A percentile compares a stretch with the other conserved stretches of the same genome.
These are phyloP conservation scores for Cranoglanis bouderius DNA, from an alignment of 2,113 vertebrate genomes.

Conservation along the genomic window DNA sequence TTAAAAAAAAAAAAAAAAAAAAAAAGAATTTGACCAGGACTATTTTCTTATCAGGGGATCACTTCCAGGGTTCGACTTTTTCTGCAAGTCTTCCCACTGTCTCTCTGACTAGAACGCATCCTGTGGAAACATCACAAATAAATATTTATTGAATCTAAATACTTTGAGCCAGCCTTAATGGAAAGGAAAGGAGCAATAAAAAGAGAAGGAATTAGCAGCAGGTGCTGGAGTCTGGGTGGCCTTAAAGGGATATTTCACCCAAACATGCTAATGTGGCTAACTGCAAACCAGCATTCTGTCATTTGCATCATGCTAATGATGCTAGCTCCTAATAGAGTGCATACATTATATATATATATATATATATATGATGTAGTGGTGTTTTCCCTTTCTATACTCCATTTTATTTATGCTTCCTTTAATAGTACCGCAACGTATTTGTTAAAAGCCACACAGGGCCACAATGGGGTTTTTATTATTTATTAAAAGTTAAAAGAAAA, in stretches of 20 bases:
- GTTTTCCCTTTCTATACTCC: background rate
- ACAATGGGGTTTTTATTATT: background rate
- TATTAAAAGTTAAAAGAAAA: background rate
- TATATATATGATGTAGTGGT: background rate
- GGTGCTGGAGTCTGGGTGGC: slow-evolving; percentile 9
- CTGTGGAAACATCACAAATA: background rate
- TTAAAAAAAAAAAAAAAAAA: background rate
- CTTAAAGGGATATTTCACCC: background rate
- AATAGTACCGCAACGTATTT: slow-evolving; percentile 60
- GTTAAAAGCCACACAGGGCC: slow-evolving; percentile 56
- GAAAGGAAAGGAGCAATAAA: background rate
- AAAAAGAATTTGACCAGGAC: background rate
- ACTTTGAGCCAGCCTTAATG: background rate
- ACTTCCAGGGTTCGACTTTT: background rate
- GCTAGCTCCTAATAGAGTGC: background rate
- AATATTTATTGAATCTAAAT: slow-evolving; percentile 25
- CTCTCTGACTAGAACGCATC: background rate
- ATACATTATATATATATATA: slow-evolving; percentile 22
- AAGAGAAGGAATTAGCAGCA: background rate
- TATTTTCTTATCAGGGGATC: background rate
- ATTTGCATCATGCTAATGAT: background rate
- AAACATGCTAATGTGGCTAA: background rate
- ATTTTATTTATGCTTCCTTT: background rate
- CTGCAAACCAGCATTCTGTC: background rate
- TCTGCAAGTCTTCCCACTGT: background rate